Base-by-base conservation (phyloP, 2,888 invertebrate genomes). In the Oeneis ivallda region DNA sequence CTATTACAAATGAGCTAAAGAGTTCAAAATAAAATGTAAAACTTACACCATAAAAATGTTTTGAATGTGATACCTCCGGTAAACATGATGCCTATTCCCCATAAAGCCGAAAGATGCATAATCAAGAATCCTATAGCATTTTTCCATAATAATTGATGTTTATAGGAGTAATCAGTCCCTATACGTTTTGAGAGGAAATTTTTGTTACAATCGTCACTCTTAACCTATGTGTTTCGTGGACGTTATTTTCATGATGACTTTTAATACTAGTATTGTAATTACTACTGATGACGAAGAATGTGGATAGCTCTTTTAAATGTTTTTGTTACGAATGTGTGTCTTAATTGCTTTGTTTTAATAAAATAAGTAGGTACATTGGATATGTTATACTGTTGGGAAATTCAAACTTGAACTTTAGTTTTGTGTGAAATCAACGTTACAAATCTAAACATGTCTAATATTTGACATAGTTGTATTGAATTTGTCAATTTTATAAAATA, bases 71-170 rank as follows among this genome's bases (percentile, higher is more conserved):
- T 65, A 4, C 70, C 69, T 54, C 84, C 81, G 82, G 73, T 70
- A 3, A 73, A 17, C 1, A 79, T 61, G 19, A 90, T 73, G 65
- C 75, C 79, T 0, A 85, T 2, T 47, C 93, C 93, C 80, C 92
- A 92, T 15, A 92, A 4, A 0, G 89, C 93, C 5, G 85, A 74
- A 7, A 91, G n/a, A 77, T 94, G 94, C 57, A 94, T 74, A 8
- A 92, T 62, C 1, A 93, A 68, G 76, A 94, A 94, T 41, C 93
- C 93, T 17, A 94, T 88, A 0, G 88, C 93, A 78, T 94, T 94
- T 70, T 82, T 86, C 94, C 94, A 94, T 2, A 94, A 94, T 13
- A 94, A 87, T 78, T 92, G 69, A 92, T 93, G 86, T 86, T 79
- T 83, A 64, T 80, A 85, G 0, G 77, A 73, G 64, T 77, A 81